Conservation (phyloP, 2,113 vertebrate genomes). For the Grantiella picta region DNA sequence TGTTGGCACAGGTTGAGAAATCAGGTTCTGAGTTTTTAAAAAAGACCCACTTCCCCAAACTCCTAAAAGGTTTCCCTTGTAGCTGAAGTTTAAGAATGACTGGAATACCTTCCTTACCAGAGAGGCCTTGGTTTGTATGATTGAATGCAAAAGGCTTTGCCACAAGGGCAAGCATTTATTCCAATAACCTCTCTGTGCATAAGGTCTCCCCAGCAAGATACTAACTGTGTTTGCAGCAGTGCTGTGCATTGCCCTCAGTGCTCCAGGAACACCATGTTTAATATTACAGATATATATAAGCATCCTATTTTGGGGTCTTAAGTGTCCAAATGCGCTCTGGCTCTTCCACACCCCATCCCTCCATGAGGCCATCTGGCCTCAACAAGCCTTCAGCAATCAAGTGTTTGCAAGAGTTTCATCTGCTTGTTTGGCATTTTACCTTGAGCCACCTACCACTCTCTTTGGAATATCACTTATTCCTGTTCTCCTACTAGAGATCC, state of each 20-base stretch:
- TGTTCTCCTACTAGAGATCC: not conserved
- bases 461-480: not conserved
- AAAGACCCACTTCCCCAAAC: not conserved
- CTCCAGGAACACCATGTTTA: not conserved
- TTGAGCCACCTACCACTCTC: not conserved
- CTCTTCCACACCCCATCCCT: not conserved
- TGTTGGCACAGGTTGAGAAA: not conserved
- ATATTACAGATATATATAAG: not conserved
- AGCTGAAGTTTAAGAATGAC: not conserved
- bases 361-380: not conserved
- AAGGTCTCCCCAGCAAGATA: not conserved
- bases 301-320: not conserved
- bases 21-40: not conserved
- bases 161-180: accelerated
- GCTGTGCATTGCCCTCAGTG: accelerated
- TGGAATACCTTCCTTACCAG: not conserved
- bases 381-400: not conserved
- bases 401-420: not conserved
- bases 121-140: not conserved
- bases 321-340: not conserved
- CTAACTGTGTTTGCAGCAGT: not conserved
- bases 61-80: not conserved
- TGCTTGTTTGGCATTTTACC: not conserved
- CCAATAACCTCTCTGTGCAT: not conserved
- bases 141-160: not conserved